phyloP scores from a whole-genome alignment of 2,888 invertebrate species.

The Troides helena region DNA sequence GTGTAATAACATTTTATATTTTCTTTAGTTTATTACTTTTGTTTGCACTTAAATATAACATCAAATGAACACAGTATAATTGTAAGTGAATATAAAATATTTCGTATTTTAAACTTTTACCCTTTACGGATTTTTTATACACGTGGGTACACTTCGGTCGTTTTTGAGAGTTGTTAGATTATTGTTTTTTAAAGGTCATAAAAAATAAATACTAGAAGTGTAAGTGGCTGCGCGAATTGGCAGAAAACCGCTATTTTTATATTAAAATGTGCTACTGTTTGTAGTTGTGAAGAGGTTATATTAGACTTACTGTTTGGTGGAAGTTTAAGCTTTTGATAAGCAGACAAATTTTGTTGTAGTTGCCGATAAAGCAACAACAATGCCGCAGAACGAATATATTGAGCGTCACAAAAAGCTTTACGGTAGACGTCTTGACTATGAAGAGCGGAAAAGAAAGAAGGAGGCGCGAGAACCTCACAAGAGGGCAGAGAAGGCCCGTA shows the following conservation, averaged over 20 bases:
- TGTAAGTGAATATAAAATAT: slow-evolving; percentile 14
- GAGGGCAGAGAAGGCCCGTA: slow-evolving; percentile 93
- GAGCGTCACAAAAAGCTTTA: slow-evolving; percentile 97
- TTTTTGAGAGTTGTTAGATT: slow-evolving; percentile 22
- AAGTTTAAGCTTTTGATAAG: slow-evolving; percentile 45
- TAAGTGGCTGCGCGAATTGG: too few species aligned
- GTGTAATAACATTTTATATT: slow-evolving; percentile 46
- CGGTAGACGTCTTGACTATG: slow-evolving; percentile 98
- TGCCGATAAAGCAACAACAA: slow-evolving; percentile 81
- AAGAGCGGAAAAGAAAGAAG: slow-evolving; percentile 96
- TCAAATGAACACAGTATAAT: slow-evolving; percentile 7
- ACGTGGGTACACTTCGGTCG: slow-evolving; percentile 30
- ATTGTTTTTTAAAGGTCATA: slow-evolving; percentile 1
- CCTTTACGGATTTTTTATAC: slow-evolving; percentile 3
- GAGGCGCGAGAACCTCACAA: slow-evolving; percentile 97
- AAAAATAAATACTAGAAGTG: background rate
- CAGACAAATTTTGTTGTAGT: slow-evolving; percentile 75
- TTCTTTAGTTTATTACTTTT: slow-evolving; percentile 35
- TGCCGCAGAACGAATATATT: slow-evolving; percentile 99
- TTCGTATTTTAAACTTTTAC: background rate
- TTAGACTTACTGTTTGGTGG: slow-evolving; percentile 29
- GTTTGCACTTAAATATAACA: slow-evolving; percentile 1
- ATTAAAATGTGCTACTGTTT: slow-evolving; percentile 30
- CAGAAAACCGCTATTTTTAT: background rate
- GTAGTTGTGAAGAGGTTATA: slow-evolving; percentile 48